Percentiles rank a stretch among this genome's conserved stretches.
Evolutionary conservation across 1,140 invertebrate species (phyloP).

Genomic region (Asobara japonica): DNA sequence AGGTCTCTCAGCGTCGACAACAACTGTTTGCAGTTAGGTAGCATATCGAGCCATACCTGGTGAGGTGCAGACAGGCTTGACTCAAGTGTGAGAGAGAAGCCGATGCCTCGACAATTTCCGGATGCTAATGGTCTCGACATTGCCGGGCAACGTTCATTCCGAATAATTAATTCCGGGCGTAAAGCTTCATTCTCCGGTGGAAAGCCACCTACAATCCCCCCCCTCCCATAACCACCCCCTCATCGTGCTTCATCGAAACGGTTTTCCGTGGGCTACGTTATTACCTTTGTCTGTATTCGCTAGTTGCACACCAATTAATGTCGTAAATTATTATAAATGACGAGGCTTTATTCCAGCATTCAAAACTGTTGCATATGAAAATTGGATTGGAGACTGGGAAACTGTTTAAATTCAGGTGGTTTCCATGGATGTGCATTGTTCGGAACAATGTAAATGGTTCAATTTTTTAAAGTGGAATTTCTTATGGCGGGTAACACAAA

Average conservation of each 20-base stretch:
- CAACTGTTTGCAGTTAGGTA: not conserved
- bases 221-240: not conserved
- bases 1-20: not conserved
- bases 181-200: constrained; percentile 37
- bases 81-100: not conserved
- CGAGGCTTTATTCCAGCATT: not conserved
- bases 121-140: constrained; percentile 61
- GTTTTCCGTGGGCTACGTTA: not conserved
- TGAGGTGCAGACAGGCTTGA: not conserved
- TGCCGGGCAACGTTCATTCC: constrained; percentile 55
- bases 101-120: constrained; percentile 58
- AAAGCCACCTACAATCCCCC: not conserved
- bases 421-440: too few species aligned
- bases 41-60: constrained; percentile 9
- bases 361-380: not conserved
- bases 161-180: constrained; percentile 61
- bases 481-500: too few species aligned
- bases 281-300: not conserved
- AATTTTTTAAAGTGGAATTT: too few species aligned
- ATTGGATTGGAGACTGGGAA: not conserved
- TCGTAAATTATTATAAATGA: constrained; percentile 3
- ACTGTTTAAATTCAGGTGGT: not conserved
- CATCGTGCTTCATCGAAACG: not conserved
- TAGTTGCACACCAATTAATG: not conserved
- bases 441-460: too few species aligned